Evolutionary conservation across 2,113 vertebrate species (phyloP), one percentile per base, ranked within the genome.

Genomic region (Sturnus vulgaris): DNA sequence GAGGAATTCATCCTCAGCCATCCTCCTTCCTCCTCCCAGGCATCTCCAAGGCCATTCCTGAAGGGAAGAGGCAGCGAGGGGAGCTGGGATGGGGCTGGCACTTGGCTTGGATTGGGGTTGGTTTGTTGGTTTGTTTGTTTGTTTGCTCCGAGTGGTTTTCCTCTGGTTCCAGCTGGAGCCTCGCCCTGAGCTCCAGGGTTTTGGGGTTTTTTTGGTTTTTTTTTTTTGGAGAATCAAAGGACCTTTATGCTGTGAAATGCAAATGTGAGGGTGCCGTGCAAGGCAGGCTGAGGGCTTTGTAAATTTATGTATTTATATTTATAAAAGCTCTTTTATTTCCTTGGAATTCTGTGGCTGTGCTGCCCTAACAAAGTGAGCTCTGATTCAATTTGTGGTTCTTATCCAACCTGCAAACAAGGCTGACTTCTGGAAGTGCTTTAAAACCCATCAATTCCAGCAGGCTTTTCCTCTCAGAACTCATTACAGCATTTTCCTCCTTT

Each of bases 371-470:
- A 69, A 84, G 37, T 2, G 6, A 47, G 7, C 20, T 53, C 55
- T 55, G 47, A 79, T 87, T 50, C 37, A 20, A 1, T 70, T 6
- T 28, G 73, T 70, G 84, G 64, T 53, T 78, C n/a, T 61, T 9
- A 15, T 78, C 73, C 84, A 70, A 78, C 73, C 73, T 86, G 84
- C n/a, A 44, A 16, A n/a, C 64, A 20, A 35, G 37, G 25, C 63
- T 22, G 50, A 18, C 52, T 92, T 90, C 85, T 93, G 90, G 86
- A 95, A 96, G 65, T 56, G 85, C 85, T 94, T 92, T 91, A 88
- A 81, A 94, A 61, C 44, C 46, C n/a, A 88, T 88, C 53, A 64
- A 2, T 65, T 64, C 59, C 7, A 0, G 37, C 35, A 5, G 10
- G 30, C 27, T 91, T 50, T 80, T 77, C 80, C 56, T 95, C 81